Base-by-base conservation (phyloP, 2,797 vertebrate genomes). In the Myiothlypis chrysogaster region DNA sequence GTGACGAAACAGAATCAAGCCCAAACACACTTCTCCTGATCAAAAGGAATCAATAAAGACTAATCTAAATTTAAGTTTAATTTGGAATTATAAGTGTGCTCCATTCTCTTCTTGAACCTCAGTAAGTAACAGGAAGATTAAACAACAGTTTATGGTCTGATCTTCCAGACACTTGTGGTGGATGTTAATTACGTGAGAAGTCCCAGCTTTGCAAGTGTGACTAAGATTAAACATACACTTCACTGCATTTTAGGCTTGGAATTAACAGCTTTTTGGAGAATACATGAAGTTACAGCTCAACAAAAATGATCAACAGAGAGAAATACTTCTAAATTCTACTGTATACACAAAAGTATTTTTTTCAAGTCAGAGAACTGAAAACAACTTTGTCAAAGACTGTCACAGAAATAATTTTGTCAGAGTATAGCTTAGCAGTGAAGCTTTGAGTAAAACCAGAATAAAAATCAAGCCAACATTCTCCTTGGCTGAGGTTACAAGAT, bases 51-150 rank as follows among this genome's bases (percentile, higher is more conserved):
- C 80, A 93, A 87, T 87, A 75, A 89, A 80, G 81, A 80, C 70
- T 80, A 87, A 94, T 95, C 56, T 94, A 70, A 90, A 94, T 82
- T n/a, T n/a, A n/a, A n/a, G 69, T 93, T 91, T 91, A 94, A 91
- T 93, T 93, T 85, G 47, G 41, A 92, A 78, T 83, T 73, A 28
- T 18, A 82, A 86, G 35, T n/a, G 34, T 75, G 41, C 7, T 78
- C 25, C 57, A 63, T 86, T 91, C 32, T 92, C 47, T 55, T 88
- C 30, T 52, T 75, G 82, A 89, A 59, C 28, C 43, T 92, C 55
- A 59, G n/a, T 69, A 92, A 72, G 82, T 35, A 91, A 72, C 53
- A 81, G 72, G 56, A 79, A 93, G 83, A 88, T 84, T 84, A 94
- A 90, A 87, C 20, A 64, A 60, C 3, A 65, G 18, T 75, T 88